Percentiles rank a stretch among this genome's conserved stretches.
Conservation (phyloP, 2,113 vertebrate species). For the Gymnogyps californianus region DNA sequence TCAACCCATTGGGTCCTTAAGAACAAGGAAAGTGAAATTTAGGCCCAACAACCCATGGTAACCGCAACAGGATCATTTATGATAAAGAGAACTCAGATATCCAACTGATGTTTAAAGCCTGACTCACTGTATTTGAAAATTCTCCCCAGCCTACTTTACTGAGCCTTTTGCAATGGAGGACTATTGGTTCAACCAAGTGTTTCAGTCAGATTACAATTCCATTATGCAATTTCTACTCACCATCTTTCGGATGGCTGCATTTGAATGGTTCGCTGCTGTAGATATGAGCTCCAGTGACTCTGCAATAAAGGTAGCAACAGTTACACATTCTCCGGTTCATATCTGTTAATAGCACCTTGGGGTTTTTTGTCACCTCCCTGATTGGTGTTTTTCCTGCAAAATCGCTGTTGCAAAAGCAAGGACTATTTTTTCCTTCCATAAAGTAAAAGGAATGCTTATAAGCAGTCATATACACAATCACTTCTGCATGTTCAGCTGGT, state of each 20-base stretch:
- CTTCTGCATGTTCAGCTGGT: not conserved
- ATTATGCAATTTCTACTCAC: slow-evolving; percentile 69
- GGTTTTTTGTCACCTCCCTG: not conserved
- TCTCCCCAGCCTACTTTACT: not conserved
- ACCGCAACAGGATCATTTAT: not conserved
- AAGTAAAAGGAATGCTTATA: not conserved
- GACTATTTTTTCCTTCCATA: not conserved
- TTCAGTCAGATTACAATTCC: not conserved
- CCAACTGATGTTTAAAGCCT: not conserved
- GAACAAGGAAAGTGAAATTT: not conserved
- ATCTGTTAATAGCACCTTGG: not conserved
- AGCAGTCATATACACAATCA: not conserved
- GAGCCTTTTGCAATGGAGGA: not conserved
- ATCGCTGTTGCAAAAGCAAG: not conserved
- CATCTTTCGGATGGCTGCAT: slow-evolving; percentile 95
- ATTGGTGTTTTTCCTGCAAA: not conserved
- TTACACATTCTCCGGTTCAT: not conserved
- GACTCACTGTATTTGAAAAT: not conserved
- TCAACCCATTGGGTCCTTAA: not conserved
- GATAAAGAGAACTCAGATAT: not conserved
- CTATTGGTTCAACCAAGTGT: not conserved
- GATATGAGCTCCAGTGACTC: slow-evolving; percentile 97
- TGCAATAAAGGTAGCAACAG: slow-evolving; percentile 59
- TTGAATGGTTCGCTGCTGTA: slow-evolving; percentile 95
- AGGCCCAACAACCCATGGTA: not conserved